phyloP scores from a whole-genome alignment of 2,797 vertebrate genomes.

The Alca torda region DNA sequence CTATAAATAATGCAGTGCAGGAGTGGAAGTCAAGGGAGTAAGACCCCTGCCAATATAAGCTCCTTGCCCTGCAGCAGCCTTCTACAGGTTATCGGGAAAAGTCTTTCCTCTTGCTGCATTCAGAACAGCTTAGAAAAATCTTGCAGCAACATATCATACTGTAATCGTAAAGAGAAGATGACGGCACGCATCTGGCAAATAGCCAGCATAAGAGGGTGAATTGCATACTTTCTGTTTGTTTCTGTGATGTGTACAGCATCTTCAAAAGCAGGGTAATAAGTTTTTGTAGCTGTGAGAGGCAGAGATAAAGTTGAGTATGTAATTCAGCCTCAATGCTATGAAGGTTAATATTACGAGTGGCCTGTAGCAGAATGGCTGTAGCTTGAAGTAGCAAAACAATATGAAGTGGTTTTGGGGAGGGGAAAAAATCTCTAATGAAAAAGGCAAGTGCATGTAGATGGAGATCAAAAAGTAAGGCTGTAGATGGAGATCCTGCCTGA shows the following conservation, averaged over 20 bases:
- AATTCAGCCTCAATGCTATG: background rate
- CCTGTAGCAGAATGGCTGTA: background rate
- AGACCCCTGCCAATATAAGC: background rate
- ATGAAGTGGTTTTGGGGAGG: background rate
- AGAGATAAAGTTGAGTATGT: background rate
- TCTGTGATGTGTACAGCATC: background rate
- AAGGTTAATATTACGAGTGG: background rate
- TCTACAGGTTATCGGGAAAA: background rate
- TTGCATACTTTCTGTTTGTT: constrained; percentile 1
- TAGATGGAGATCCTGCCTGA: background rate
- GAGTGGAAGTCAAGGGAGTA: background rate
- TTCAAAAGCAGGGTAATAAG: background rate
- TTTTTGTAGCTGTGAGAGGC: background rate
- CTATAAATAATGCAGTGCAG: background rate
- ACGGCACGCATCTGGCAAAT: background rate
- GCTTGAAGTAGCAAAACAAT: background rate
- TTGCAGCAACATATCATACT: background rate
- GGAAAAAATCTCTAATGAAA: background rate
- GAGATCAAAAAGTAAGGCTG: background rate
- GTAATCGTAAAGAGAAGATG: background rate
- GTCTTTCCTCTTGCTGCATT: background rate
- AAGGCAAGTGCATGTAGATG: background rate
- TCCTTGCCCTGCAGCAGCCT: background rate
- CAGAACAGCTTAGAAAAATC: background rate
- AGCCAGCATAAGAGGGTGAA: background rate